Evolutionary conservation across 2,888 invertebrate species (phyloP).

Genomic region (Ochropacha duplaris): DNA sequence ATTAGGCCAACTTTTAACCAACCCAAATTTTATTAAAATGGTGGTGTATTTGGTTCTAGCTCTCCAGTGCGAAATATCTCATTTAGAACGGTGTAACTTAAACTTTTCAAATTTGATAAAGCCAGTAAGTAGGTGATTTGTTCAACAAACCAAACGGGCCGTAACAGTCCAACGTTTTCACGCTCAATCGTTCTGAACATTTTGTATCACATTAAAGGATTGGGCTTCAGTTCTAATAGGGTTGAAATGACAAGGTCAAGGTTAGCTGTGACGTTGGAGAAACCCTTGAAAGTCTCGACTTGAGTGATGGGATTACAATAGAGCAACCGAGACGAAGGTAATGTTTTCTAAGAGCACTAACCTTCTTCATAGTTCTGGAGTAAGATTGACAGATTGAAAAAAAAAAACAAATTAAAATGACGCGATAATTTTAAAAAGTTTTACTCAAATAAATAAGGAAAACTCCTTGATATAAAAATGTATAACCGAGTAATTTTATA

Average conservation of each 20-base stretch:
- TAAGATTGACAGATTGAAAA: too few species aligned
- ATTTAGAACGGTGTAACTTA: not conserved
- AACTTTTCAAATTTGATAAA: not conserved
- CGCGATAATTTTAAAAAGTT: too few species aligned
- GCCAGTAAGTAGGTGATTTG: not conserved
- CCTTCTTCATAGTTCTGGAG: not conserved
- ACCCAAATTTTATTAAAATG: not conserved
- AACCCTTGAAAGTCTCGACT: slow-evolving; percentile 1
- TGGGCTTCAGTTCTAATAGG: slow-evolving; percentile 18
- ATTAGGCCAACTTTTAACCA: too few species aligned
- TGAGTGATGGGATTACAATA: not conserved
- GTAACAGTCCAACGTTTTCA: slow-evolving; percentile 9
- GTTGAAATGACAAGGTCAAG: slow-evolving; percentile 27
- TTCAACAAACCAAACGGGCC: not conserved
- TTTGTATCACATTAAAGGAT: slow-evolving; percentile 20
- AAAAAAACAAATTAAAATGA: too few species aligned
- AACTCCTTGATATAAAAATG: too few species aligned
- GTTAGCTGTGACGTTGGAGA: slow-evolving; percentile 16
- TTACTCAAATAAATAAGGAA: too few species aligned
- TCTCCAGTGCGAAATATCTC: not conserved
- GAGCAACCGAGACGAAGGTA: not conserved
- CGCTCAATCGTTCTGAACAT: slow-evolving; percentile 10
- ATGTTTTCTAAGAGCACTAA: not conserved
- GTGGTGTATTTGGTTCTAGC: too few species aligned
- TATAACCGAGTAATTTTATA: too few species aligned